These are phyloP conservation scores for Atta cephalotes DNA, from an alignment of 1,140 invertebrate species.

Conservation along the genomic window DNA sequence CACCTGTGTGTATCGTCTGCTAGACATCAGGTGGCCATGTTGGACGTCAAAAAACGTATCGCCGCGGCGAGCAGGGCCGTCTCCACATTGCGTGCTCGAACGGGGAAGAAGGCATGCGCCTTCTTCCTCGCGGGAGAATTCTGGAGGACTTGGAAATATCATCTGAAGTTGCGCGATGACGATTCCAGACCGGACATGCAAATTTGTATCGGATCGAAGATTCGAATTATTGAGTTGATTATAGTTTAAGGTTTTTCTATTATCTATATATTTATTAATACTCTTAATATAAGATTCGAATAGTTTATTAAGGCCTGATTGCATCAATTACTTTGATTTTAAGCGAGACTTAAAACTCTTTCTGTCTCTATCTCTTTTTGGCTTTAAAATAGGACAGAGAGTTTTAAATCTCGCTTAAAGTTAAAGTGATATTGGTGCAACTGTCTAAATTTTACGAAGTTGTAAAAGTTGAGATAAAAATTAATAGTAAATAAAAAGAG, in stretches of 20 bases:
- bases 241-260: neutral
- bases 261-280: neutral
- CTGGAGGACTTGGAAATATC: neutral
- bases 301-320: no score
- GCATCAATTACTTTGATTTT: no score
- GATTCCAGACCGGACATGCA: neutral
- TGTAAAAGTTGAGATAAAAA: no score
- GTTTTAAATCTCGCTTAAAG: no score
- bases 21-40: conserved; percentile 84
- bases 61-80: conserved; percentile 57
- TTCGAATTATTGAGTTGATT: neutral
- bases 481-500: no score
- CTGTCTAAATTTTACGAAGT: no score
- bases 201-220: neutral
- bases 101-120: neutral
- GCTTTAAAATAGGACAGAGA: no score
- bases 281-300: no score
- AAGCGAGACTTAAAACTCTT: no score
- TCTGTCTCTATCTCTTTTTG: no score
- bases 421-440: no score
- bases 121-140: conserved; percentile 13
- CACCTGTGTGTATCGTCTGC: conserved; percentile 84
- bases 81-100: conserved; percentile 31
- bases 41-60: conserved; percentile 75
- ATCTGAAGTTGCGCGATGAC: conserved; percentile 25